phyloP scores from a whole-genome alignment of 1,140 invertebrate genomes.

The Bilobella aurantiaca region DNA sequence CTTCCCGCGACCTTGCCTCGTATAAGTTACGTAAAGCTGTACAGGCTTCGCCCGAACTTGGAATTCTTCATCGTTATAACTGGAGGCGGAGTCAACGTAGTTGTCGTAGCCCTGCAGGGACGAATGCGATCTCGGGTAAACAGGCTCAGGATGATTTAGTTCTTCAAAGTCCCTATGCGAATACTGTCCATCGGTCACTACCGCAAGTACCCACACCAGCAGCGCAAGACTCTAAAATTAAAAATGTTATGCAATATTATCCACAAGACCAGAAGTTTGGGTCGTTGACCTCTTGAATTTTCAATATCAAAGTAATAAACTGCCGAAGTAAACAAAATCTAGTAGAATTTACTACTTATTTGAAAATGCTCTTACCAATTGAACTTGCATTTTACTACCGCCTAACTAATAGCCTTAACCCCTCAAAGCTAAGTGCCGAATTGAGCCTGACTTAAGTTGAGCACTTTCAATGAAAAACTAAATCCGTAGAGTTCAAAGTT shows the following conservation, averaged over 20 bases:
- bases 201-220: not conserved
- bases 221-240: not conserved
- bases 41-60: not conserved
- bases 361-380: not conserved
- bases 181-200: not conserved
- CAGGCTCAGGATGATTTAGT: not conserved
- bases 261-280: not conserved
- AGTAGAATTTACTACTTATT: too few species aligned
- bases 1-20: not conserved
- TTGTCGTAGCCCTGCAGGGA: not conserved
- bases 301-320: not conserved
- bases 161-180: not conserved
- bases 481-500: conserved; percentile 5
- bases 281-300: not conserved
- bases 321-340: too few species aligned
- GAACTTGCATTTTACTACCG: not conserved
- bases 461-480: not conserved
- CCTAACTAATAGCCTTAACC: not conserved
- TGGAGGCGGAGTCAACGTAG: not conserved
- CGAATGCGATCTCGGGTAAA: not conserved
- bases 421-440: not conserved
- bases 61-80: not conserved
- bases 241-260: not conserved
- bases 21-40: not conserved
- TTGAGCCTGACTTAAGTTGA: not conserved